These are phyloP conservation scores for Drosophila asahinai DNA, from an alignment of 1,140 invertebrate species.

Conservation along the genomic window DNA sequence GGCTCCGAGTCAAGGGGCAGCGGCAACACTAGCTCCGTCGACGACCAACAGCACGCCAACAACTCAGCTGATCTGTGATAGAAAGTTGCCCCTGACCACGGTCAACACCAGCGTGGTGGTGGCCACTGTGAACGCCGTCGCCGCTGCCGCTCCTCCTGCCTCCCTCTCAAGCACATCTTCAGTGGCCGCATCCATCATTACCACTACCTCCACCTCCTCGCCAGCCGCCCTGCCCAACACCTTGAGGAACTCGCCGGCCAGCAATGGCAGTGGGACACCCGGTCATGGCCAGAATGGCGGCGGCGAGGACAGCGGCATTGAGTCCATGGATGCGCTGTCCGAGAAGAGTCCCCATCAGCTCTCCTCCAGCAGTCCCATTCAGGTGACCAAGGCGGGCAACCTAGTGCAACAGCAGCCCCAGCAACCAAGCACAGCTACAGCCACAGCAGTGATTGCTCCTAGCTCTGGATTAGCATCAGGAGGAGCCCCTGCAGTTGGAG, in stretches of 20 bases:
- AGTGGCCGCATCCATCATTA: slow-evolving; percentile 23
- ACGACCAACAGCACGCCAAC: slow-evolving; percentile 38
- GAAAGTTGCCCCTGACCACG: slow-evolving; percentile 44
- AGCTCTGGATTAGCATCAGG: slow-evolving; percentile 11
- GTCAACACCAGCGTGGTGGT: slow-evolving; percentile 46
- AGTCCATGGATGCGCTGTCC: slow-evolving; percentile 96
- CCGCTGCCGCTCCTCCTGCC: not conserved
- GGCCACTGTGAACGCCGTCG: slow-evolving; percentile 13
- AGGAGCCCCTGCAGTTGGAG: slow-evolving; percentile 10
- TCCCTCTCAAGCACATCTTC: slow-evolving; percentile 22
- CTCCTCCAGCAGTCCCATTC: slow-evolving; percentile 85
- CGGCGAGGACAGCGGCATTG: slow-evolving; percentile 96
- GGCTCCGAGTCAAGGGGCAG: slow-evolving; percentile 25
- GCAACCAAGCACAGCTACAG: slow-evolving; percentile 5
- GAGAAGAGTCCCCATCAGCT: slow-evolving; percentile 96
- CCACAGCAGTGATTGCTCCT: slow-evolving; percentile 4
- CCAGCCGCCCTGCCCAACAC: slow-evolving; percentile 73
- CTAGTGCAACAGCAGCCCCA: slow-evolving; percentile 4
- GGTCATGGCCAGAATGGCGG: slow-evolving; percentile 85
- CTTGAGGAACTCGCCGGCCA: slow-evolving; percentile 86
- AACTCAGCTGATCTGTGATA: slow-evolving; percentile 65
- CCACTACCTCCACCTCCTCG: slow-evolving; percentile 46
- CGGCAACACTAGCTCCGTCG: slow-evolving; percentile 34
- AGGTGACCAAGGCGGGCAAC: slow-evolving; percentile 56
- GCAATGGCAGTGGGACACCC: slow-evolving; percentile 79